A percentile compares a stretch with the other conserved stretches of the same genome.
These are phyloP conservation scores for Corythornis cristatus DNA, from an alignment of 2,113 vertebrate species.

Conservation along the genomic window DNA sequence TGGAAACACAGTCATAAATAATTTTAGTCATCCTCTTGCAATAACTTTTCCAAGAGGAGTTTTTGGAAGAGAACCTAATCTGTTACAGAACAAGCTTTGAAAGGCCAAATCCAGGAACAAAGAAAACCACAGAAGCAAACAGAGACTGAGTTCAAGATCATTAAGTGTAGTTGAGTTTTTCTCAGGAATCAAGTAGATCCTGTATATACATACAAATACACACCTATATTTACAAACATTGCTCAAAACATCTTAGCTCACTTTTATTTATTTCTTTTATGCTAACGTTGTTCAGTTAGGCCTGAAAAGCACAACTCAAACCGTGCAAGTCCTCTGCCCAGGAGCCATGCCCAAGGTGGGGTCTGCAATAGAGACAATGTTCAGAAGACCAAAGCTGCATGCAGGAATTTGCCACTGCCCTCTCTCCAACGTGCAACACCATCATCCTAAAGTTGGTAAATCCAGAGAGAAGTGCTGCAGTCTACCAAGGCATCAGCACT, in stretches of 20 bases:
- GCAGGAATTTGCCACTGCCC: not conserved
- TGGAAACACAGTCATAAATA: not conserved
- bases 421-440: accelerated
- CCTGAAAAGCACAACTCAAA: not conserved
- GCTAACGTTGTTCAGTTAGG: not conserved
- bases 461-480: not conserved
- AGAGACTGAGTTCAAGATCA: not conserved
- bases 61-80: not conserved
- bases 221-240: not conserved
- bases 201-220: not conserved
- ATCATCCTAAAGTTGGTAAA: accelerated
- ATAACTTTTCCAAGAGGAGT: not conserved
- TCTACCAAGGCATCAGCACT: not conserved
- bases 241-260: not conserved
- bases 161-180: not conserved
- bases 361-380: not conserved
- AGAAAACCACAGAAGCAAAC: not conserved
- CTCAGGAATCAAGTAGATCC: not conserved
- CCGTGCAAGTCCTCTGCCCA: not conserved
- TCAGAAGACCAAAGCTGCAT: not conserved
- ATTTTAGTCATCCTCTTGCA: not conserved
- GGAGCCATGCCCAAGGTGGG: not conserved
- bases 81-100: not conserved
- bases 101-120: not conserved
- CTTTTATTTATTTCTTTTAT: not conserved